Evolutionary conservation across 2,888 invertebrate genomes (phyloP), one percentile per base, ranked within the genome.

Genomic region (Scelioninae gen. 2): DNA sequence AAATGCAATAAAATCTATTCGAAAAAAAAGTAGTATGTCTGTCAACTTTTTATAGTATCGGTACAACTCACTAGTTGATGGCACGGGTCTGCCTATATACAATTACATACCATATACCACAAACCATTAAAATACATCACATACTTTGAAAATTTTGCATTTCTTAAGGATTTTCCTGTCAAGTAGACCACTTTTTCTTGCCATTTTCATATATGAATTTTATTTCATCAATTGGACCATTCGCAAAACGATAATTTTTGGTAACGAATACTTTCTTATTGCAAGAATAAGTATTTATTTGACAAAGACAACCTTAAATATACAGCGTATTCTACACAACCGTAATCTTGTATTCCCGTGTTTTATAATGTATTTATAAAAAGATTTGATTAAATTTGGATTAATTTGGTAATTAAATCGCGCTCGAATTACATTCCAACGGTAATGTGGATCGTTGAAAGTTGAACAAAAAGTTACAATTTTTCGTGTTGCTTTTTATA

Each of bases 61-160:
- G 84, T 85, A 85, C 85, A 85, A 85, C 84, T 84, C 85, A 83
- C 82, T 84, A 83, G 82, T 85, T 84, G 80, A 85, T 84, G 84
- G 84, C 85, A 84, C 84, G 85, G 84, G 83, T 85, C 85, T 82
- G 83, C 82, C 82, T 85, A 85, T 85, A 81, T 85, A 84, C 84
- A 85, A 83, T 83, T 85, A 85, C 81, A 84, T 85, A 85, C 83
- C 84, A 84, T 84, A 82, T 83, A 85, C 83, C 84, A 85, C 84
- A 85, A 84, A 85, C 82, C 83, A 84, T 85, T 85, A 84, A 84
- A 85, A 83, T 85, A 85, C 84, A 86, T 86, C 85, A 85, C 85
- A 86, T 85, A 84, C 81, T 82, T 83, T 83, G 46, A 84, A 81
- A 73, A 80, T 81, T 83, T 84, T 82, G 77, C 45, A 28, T 37